Conservation (phyloP, 2,113 vertebrate genomes). For the Mixornis gularis region DNA sequence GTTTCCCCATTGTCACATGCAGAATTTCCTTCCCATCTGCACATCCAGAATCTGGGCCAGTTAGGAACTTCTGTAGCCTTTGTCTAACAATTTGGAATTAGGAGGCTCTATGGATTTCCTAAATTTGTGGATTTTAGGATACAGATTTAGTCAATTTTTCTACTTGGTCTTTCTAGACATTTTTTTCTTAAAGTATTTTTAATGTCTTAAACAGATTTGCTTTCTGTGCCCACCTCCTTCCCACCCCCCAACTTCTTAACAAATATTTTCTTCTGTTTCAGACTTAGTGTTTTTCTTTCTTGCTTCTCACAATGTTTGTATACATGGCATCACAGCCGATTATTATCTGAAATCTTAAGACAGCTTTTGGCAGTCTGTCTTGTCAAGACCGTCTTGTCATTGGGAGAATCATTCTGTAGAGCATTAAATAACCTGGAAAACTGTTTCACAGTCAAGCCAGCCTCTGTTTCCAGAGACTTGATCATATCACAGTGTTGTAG, state of each 20-base stretch:
- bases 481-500: not conserved
- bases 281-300: not conserved
- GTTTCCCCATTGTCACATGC: not conserved
- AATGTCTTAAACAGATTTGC: not conserved
- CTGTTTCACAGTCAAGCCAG: not conserved
- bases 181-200: not conserved
- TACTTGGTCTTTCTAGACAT: not conserved
- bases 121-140: not conserved
- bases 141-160: not conserved
- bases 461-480: not conserved
- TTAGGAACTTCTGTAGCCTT: not conserved
- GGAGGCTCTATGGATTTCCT: not conserved
- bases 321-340: fast-evolving
- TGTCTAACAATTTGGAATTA: not conserved
- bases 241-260: not conserved
- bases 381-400: not conserved
- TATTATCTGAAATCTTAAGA: not conserved
- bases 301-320: not conserved
- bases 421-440: not conserved
- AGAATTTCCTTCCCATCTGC: not conserved
- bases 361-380: not conserved
- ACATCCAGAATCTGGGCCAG: not conserved
- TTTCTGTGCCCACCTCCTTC: not conserved
- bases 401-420: not conserved
- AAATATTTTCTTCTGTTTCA: not conserved